phyloP scores from a whole-genome alignment of 2,113 vertebrate species.

The Maccullochella peelii region DNA sequence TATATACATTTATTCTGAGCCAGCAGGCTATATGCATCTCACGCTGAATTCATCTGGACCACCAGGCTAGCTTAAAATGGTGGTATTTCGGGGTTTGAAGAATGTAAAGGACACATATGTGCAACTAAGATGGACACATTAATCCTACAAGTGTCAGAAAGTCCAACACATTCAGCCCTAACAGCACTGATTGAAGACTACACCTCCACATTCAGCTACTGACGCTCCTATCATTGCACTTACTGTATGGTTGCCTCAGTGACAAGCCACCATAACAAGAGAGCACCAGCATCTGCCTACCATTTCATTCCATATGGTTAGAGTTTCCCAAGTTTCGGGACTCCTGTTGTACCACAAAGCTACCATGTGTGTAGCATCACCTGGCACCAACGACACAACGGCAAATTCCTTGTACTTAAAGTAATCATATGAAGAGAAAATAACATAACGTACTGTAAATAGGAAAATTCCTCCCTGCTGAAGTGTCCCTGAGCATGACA shows the following conservation, averaged over 20 bases:
- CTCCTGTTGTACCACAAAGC: not conserved
- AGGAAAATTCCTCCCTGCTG: conserved; percentile 8
- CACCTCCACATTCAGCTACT: not conserved
- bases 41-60: conserved; percentile 40
- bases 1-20: conserved; percentile 39
- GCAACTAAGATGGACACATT: not conserved
- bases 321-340: not conserved
- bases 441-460: not conserved
- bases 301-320: conserved; percentile 8
- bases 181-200: not conserved
- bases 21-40: not conserved
- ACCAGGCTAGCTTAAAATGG: conserved; percentile 8
- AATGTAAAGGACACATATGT: conserved; percentile 11
- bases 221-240: not conserved
- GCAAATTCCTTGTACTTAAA: not conserved
- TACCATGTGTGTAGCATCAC: not conserved
- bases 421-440: not conserved
- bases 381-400: not conserved
- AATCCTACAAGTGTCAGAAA: conserved; percentile 20
- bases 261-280: conserved; percentile 1
- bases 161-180: conserved; percentile 3
- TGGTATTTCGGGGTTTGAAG: conserved; percentile 16
- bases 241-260: not conserved
- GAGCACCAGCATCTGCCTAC: conserved; percentile 8
- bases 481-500: not conserved